Base-by-base conservation (phyloP, 2,888 invertebrate species). In the Megamerina dolium region DNA sequence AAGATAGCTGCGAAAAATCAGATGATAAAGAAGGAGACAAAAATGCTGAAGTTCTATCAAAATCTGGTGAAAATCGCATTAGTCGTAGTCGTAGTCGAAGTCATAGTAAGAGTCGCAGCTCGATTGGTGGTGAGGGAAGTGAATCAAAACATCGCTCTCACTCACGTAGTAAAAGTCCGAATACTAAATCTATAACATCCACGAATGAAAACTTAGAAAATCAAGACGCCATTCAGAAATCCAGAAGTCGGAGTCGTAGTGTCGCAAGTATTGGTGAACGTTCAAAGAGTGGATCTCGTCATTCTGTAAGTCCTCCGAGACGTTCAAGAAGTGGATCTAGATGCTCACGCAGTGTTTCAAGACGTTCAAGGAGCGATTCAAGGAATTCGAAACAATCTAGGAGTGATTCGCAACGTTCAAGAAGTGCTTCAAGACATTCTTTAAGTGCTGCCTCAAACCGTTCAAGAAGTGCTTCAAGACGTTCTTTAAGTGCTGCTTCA, bases 171-270 rank as follows among this genome's bases (percentile, higher is more conserved):
- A 56, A 58, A 6, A 43, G 44, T 59, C 54, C 45, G 44, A 45
- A 45, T 46, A 39, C 42, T 57, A 56, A 49, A 64, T 60, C 16
- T 20, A n/a, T n/a, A n/a, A n/a, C n/a, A n/a, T n/a, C n/a, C n/a
- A n/a, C n/a, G n/a, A n/a, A n/a, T n/a, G 38, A 9, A 30, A 20
- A 21, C 16, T 48, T n/a, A 38, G 51, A 16, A 51, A 54, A 32
- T 44, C 48, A 3, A 39, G 46, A 1, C 21, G 31, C 4, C 38
- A 43, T 2, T 42, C 47, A 6, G 63, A 66, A 20, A 58, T 65
- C 68, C 2, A 60, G 57, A 33, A 63, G 61, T 41, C 61, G 60
- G 27, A 68, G 68, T 3, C 61, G 58, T 18, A 64, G 60, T 40
- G 55, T 58, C 1, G 49, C n/a, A n/a, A n/a, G n/a, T n/a, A n/a